phyloP scores from a whole-genome alignment of 2,888 invertebrate genomes.

The Pogonocherus hispidulus region DNA sequence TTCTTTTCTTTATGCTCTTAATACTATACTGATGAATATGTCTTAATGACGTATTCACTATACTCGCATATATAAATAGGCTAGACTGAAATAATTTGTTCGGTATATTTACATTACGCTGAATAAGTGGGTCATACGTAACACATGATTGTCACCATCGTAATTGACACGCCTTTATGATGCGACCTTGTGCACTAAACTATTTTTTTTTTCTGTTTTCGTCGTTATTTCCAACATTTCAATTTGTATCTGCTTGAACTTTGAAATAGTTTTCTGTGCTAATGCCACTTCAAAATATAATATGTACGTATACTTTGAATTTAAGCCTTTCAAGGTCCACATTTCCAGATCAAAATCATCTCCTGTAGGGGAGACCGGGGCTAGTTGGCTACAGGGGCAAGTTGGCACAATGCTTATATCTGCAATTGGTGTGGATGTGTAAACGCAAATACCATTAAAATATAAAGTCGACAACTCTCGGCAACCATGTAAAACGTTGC shows the following conservation, averaged over 20 bases:
- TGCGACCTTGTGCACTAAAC: constrained; percentile 17
- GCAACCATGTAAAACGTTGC: too few species aligned
- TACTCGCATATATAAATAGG: constrained; percentile 5
- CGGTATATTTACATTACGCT: constrained; percentile 28
- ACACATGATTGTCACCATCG: constrained; percentile 6
- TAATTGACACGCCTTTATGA: constrained; percentile 24
- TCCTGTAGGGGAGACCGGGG: too few species aligned
- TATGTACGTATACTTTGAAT: too few species aligned
- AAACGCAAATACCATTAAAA: too few species aligned
- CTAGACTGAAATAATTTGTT: constrained; percentile 25
- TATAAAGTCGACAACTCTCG: too few species aligned
- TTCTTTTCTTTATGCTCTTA: background rate
- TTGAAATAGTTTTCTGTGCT: background rate
- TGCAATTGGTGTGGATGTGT: too few species aligned
- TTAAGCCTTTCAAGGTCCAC: too few species aligned
- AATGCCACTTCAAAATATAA: too few species aligned
- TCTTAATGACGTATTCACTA: constrained; percentile 5
- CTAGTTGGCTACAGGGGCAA: too few species aligned
- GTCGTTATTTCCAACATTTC: background rate
- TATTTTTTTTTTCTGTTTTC: background rate
- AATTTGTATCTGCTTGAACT: background rate
- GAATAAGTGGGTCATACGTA: constrained; percentile 30
- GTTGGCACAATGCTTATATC: too few species aligned
- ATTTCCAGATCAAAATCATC: too few species aligned
- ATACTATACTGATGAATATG: constrained; percentile 1